Evolutionary conservation across 2,888 invertebrate genomes (phyloP).

Genomic region (Cybosia mesomella): DNA sequence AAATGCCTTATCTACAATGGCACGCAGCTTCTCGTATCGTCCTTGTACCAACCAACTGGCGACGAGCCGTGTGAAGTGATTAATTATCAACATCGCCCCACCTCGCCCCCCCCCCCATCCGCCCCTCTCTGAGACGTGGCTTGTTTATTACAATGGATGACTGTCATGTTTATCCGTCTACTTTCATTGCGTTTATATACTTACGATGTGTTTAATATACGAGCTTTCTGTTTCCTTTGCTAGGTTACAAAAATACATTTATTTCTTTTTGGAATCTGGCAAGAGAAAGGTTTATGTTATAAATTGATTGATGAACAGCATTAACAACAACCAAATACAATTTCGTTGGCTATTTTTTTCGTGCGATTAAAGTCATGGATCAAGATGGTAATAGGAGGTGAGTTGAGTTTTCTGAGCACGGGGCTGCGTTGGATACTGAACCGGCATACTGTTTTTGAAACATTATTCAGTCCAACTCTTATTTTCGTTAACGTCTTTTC

Average conservation of each 20-base stretch:
- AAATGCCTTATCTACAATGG: slow-evolving; percentile 9
- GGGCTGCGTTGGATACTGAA: too few relatives aligned
- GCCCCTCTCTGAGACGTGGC: slow-evolving; percentile 18
- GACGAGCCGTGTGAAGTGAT: slow-evolving; percentile 49
- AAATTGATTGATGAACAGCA: too few relatives aligned
- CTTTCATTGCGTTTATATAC: background rate
- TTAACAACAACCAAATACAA: too few relatives aligned
- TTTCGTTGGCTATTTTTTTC: too few relatives aligned
- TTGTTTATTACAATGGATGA: slow-evolving; percentile 37
- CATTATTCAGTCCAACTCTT: too few relatives aligned
- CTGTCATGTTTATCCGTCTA: slow-evolving; percentile 6
- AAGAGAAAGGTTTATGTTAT: too few relatives aligned
- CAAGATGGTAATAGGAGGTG: too few relatives aligned
- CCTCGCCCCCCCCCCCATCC: slow-evolving; percentile 7
- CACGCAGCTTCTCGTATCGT: slow-evolving; percentile 30
- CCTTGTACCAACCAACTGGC: slow-evolving; percentile 35
- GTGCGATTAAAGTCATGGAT: too few relatives aligned
- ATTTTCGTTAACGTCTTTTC: too few relatives aligned
- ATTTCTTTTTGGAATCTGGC: too few relatives aligned
- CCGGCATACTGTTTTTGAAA: too few relatives aligned
- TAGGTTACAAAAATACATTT: background rate
- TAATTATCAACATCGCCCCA: slow-evolving; percentile 50
- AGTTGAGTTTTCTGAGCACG: too few relatives aligned
- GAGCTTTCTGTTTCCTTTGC: background rate
- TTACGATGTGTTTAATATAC: background rate